Evolutionary conservation across 2,113 vertebrate species (phyloP), one percentile per base, ranked within the genome.

Genomic region (Prunella fulvescens): DNA sequence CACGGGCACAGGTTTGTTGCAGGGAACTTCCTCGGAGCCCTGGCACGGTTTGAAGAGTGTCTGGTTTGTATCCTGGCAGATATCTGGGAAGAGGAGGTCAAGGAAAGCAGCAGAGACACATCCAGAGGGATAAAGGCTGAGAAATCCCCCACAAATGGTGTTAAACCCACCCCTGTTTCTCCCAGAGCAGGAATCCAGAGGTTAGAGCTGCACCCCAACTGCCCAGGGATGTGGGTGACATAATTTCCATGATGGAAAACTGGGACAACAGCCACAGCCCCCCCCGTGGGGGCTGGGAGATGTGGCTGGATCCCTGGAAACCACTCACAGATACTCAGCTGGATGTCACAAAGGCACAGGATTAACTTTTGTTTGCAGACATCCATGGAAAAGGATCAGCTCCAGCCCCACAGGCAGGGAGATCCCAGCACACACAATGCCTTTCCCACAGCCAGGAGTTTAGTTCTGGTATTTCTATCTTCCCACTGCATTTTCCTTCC

Each of bases 51-150:
- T 99, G 90, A 99, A 99, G 16, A 99, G 98, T 4, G 99, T 98
- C 97, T 99, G 99, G 90, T 98, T 99, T 26, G 98, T 95, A 82
- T 99, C 99, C 97, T 99, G 99, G 93, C 98, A 99, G 74, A 99
- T 99, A 91, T 99, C 99, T 99, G 97, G 33, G 54, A 33, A 39
- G 64, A 33, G 5, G 54, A 0, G 64, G 97, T 99, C 96, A 99
- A 99, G 98, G 98, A 84, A 91, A 97, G 40, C 12, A 6, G 61
- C 54, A 96, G 29, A 29, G 5, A 17, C 0, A 1, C 10, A 10
- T 4, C 23, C 56, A 24, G 31, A 25, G 39, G 44, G n/a, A 2
- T 2, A 4, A 60, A 44, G 0, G 3, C 16, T 17, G 51, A 66
- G 20, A 9, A 64, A 29, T 0, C 28, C 9, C 33, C 10, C 39